Evolutionary conservation across 2,113 vertebrate species (phyloP), one percentile per base, ranked within the genome.

Genomic region (Phylloscopus trochiloides): DNA sequence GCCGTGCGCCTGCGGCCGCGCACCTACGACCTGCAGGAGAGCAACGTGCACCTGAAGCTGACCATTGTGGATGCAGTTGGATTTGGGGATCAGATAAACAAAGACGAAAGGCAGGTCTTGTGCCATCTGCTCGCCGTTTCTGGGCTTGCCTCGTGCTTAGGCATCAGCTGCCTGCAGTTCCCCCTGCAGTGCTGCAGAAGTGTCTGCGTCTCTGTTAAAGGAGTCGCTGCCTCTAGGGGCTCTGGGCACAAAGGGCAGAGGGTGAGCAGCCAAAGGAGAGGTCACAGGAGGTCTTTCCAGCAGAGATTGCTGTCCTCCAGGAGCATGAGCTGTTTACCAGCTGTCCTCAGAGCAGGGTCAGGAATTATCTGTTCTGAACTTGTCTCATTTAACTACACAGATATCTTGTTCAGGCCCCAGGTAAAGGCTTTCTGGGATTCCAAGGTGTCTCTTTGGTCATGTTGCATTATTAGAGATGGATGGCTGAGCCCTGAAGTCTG

Each of bases 71-170:
- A 99, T 18, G 99, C 99, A 0, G 99, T 99, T 12, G 99, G 99
- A 47, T 99, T 99, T 8, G 99, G 99, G 12, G 99, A 99, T 52
- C 99, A 99, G 97, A 99, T 99, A 72, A 99, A 99, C 90, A 99
- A 99, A 96, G 99, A 99, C 3, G 99, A 99, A 92, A 99, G 99
- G 99, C 99, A 98, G 97, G 98, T 95, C 66, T 78, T 47, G 74
- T 87, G 95, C 95, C 78, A 74, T 88, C 91, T 90, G 93, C 67
- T 79, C 2, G 59, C 48, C 2, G 0, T 73, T 58, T 17, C 57
- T 26, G 88, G 61, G 73, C 73, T 70, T 12, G 15, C 40, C 28
- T 82, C 3, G 3, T 18, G 43, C 67, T 71, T 8, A 29, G 78
- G 0, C 10, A 1, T 16, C 26, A 32, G 2, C 57, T 70, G 45